phyloP scores from a whole-genome alignment of 2,113 vertebrate genomes.

The Muntiacus reevesi region DNA sequence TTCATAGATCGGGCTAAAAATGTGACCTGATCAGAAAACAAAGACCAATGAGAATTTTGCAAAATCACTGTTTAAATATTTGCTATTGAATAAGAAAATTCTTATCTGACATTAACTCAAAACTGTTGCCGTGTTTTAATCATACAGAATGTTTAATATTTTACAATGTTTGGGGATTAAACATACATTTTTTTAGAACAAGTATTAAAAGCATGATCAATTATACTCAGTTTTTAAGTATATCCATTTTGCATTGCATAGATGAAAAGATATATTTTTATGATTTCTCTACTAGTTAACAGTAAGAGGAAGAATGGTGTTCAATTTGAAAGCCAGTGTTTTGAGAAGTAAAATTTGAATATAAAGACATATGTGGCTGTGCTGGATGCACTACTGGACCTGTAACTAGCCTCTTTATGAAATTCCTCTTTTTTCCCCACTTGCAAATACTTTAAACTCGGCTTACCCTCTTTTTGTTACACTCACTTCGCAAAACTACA shows the following conservation, averaged over 20 bases:
- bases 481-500: neutral
- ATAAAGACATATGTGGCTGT: neutral
- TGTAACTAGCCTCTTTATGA: neutral
- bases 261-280: neutral
- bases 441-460: neutral
- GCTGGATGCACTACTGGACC: neutral
- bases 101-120: neutral
- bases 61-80: conserved; percentile 14
- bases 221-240: neutral
- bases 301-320: neutral
- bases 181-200: neutral
- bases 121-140: neutral
- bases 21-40: neutral
- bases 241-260: neutral
- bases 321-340: neutral
- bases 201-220: neutral
- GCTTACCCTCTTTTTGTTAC: neutral
- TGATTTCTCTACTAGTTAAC: neutral
- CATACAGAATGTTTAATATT: neutral
- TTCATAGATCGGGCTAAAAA: neutral
- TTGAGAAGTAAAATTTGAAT: conserved; percentile 23
- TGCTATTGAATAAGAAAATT: conserved; percentile 4
- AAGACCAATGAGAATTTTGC: neutral
- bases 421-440: neutral
- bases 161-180: neutral